Evolutionary conservation across 2,113 vertebrate species (phyloP).

Genomic region (Isurus oxyrinchus): DNA sequence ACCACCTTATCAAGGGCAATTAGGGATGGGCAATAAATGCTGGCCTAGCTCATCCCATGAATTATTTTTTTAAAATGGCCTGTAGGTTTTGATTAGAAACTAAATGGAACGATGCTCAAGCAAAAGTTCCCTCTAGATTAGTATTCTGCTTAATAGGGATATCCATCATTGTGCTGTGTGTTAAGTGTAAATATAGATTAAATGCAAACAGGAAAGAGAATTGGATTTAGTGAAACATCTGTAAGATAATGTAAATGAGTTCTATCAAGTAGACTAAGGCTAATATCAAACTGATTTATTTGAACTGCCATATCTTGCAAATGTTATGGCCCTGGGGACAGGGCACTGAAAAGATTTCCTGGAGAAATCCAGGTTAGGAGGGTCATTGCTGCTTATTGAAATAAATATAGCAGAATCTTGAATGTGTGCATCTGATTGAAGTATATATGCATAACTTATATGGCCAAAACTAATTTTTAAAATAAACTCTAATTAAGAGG

Average conservation of each 20-base stretch:
- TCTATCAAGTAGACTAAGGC: neutral
- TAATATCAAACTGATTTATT: neutral
- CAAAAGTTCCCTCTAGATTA: neutral
- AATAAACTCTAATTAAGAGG: neutral
- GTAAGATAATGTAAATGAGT: neutral
- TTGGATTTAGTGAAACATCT: neutral
- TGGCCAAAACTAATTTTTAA: neutral
- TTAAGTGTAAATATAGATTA: neutral
- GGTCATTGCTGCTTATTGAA: neutral
- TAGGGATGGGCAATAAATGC: too few relatives aligned
- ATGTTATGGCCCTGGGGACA: neutral
- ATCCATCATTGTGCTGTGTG: neutral
- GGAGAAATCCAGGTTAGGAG: neutral
- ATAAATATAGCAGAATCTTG: neutral
- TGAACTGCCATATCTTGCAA: neutral
- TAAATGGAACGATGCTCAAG: neutral
- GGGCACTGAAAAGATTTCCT: neutral
- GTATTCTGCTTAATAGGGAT: neutral
- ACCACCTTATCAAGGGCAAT: too few relatives aligned
- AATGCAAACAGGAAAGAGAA: neutral
- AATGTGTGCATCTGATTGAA: neutral
- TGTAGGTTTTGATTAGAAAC: neutral
- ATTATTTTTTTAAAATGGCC: neutral
- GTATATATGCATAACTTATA: neutral
- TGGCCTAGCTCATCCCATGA: too few relatives aligned